Conservation (phyloP, 1,140 invertebrate genomes). For the Rhopalosiphum padi region DNA sequence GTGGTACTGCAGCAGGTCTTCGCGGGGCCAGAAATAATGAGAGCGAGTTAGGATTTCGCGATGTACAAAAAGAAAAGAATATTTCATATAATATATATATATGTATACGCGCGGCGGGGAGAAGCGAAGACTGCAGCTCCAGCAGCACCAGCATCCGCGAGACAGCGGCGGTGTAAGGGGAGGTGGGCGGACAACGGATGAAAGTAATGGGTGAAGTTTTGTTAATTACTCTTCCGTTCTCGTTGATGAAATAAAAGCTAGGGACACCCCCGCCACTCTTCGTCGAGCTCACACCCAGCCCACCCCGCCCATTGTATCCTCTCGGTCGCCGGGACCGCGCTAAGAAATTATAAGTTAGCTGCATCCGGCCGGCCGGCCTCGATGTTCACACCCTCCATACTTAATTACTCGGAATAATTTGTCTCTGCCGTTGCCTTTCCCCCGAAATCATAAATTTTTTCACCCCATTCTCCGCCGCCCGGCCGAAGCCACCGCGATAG, state of each 20-base stretch:
- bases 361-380: slow-evolving; percentile 44
- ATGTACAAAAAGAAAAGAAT: slow-evolving; percentile 31
- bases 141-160: not conserved
- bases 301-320: not conserved
- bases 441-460: slow-evolving; percentile 57
- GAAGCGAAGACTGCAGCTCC: not conserved
- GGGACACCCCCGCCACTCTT: not conserved
- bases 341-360: slow-evolving; percentile 58
- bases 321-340: not conserved
- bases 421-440: slow-evolving; percentile 53
- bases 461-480: not conserved
- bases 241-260: slow-evolving; percentile 56
- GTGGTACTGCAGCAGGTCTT: not conserved
- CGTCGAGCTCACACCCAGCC: not conserved
- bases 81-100: not conserved
- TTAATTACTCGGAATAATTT: slow-evolving; percentile 58
- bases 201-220: slow-evolving; percentile 58
- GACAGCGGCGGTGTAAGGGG: not conserved
- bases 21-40: slow-evolving; percentile 36
- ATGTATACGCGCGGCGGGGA: not conserved
- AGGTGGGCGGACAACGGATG: slow-evolving; percentile 34
- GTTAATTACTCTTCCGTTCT: slow-evolving; percentile 58
- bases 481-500: not conserved
- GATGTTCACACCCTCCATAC: slow-evolving; percentile 54
- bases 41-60: slow-evolving; percentile 5